Conservation (phyloP, 2,113 vertebrate genomes). For the Tachycineta bicolor region DNA sequence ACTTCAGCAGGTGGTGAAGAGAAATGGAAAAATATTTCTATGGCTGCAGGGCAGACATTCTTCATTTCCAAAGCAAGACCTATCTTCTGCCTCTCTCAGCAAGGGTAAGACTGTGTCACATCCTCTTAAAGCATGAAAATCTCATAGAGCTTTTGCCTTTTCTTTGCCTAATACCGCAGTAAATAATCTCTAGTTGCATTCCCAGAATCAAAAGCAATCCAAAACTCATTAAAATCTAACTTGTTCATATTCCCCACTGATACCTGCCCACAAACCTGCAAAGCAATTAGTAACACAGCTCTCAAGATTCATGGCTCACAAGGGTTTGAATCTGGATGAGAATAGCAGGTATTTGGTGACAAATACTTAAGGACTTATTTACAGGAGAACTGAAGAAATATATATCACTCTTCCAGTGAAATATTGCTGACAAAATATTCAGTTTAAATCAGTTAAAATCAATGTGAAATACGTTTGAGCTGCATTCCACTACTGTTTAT, state of each 20-base stretch:
- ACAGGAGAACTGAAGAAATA: neutral
- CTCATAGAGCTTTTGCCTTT: neutral
- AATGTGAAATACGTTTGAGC: slow-evolving; percentile 5
- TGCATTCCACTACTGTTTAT: slow-evolving; percentile 34
- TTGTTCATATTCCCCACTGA: neutral
- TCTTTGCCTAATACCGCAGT: neutral
- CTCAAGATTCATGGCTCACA: neutral
- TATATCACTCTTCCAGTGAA: neutral
- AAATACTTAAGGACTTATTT: neutral
- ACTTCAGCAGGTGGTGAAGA: slow-evolving; percentile 53
- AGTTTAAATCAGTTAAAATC: neutral
- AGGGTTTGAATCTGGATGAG: neutral
- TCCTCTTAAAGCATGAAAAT: slow-evolving; percentile 46
- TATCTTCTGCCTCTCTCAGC: slow-evolving; percentile 27
- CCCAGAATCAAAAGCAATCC: slow-evolving; percentile 1
- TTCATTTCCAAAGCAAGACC: slow-evolving; percentile 13
- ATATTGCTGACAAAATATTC: neutral
- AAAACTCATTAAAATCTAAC: neutral
- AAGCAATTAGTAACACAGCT: neutral
- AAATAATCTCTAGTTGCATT: neutral
- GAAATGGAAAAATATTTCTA: neutral
- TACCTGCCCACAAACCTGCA: neutral
- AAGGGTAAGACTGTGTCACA: slow-evolving; percentile 25
- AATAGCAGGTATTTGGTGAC: neutral
- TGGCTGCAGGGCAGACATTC: slow-evolving; percentile 62